These are phyloP conservation scores for Drosophila arawakana DNA, from an alignment of 1,140 invertebrate species.

Conservation along the genomic window DNA sequence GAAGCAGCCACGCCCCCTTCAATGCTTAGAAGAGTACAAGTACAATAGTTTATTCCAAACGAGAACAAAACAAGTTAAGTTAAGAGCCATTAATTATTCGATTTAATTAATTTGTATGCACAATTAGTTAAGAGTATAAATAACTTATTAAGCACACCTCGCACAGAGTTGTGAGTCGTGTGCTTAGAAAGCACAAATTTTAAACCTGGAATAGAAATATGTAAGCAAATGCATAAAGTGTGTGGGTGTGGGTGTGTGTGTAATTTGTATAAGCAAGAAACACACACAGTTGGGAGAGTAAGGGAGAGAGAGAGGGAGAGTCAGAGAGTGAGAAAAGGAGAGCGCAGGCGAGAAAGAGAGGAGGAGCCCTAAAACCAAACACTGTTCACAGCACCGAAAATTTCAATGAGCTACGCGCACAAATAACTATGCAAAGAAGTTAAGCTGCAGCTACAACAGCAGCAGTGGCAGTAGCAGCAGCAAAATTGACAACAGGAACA, in stretches of 20 bases:
- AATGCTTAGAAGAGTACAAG: too few species aligned
- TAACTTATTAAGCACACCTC: slow-evolving; percentile 1
- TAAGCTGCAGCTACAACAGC: slow-evolving; percentile 28
- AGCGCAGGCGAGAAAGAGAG: neutral
- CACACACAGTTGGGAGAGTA: neutral
- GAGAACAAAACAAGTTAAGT: too few species aligned
- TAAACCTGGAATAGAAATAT: slow-evolving; percentile 6
- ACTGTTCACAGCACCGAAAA: slow-evolving; percentile 42
- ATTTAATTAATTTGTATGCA: too few species aligned
- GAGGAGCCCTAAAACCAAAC: slow-evolving; percentile 34
- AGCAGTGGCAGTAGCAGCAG: slow-evolving; percentile 5
- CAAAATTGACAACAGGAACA: slow-evolving; percentile 3
- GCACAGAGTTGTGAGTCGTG: neutral
- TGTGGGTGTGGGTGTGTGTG: neutral
- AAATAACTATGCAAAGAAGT: slow-evolving; percentile 54
- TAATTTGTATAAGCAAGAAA: slow-evolving; percentile 20
- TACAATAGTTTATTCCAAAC: too few species aligned
- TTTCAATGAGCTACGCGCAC: slow-evolving; percentile 50
- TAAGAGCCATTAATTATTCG: too few species aligned
- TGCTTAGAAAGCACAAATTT: slow-evolving; percentile 26
- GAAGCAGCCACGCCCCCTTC: too few species aligned
- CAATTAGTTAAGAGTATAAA: neutral
- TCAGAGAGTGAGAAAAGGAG: neutral
- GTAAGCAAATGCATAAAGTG: neutral
- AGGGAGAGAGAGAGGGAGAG: neutral